A percentile compares a stretch with the other conserved stretches of the same genome.
These are phyloP conservation scores for Diuraphis noxia DNA, from an alignment of 1,140 invertebrate genomes.

Conservation along the genomic window DNA sequence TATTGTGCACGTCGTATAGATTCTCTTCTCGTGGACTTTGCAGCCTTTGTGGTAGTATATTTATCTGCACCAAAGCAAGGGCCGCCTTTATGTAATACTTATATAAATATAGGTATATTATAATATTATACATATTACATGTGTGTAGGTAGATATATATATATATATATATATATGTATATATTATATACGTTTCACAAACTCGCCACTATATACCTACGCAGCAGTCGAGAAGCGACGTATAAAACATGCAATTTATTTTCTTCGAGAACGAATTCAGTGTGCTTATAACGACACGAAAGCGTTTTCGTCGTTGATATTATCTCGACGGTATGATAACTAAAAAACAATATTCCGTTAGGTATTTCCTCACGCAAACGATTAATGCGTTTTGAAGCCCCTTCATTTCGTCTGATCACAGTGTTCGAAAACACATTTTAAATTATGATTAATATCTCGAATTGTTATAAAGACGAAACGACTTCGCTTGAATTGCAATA, in stretches of 20 bases:
- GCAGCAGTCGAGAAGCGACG: not conserved
- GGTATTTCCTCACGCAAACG: not conserved
- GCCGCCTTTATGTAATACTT: not conserved
- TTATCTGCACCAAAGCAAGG: not conserved
- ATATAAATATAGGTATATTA: too few species aligned
- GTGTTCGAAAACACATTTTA: not conserved
- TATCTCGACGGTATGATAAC: not conserved
- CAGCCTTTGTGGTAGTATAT: not conserved
- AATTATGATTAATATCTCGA: not conserved
- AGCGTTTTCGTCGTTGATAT: not conserved
- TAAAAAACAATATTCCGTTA: not conserved
- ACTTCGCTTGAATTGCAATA: not conserved
- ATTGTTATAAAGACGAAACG: not conserved
- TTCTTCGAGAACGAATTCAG: not conserved
- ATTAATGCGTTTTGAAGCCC: not conserved
- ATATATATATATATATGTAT: too few species aligned
- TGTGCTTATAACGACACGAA: not conserved
- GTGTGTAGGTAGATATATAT: too few species aligned
- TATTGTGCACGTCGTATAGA: not conserved
- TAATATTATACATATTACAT: too few species aligned
- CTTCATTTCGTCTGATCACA: not conserved
- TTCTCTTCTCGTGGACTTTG: not conserved
- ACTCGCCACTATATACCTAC: not conserved
- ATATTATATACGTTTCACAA: not conserved
- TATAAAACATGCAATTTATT: not conserved